Conservation (phyloP, 1,140 invertebrate species). For the Branchinecta lynchi region DNA sequence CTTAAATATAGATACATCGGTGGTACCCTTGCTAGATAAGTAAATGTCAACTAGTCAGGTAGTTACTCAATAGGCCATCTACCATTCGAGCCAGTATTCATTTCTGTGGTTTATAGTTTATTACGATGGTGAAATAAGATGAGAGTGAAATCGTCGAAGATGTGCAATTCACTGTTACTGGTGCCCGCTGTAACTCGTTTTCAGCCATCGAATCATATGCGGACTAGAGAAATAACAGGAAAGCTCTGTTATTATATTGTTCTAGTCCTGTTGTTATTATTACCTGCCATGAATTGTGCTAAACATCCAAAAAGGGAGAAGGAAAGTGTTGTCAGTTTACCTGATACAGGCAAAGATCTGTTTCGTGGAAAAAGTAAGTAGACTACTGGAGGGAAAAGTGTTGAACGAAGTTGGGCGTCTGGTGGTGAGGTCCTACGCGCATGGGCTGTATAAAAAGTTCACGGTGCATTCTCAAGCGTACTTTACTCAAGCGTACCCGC, state of each 20-base stretch:
- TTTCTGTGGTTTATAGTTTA: background rate
- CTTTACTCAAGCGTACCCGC: too few species aligned
- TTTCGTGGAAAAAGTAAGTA: slow-evolving; percentile 3
- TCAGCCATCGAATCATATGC: slow-evolving; percentile 4
- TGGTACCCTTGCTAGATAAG: background rate
- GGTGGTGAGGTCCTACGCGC: background rate
- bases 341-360: background rate
- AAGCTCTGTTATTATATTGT: background rate
- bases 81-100: background rate
- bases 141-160: background rate
- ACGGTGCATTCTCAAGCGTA: background rate
- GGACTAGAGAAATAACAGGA: background rate
- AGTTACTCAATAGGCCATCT: background rate
- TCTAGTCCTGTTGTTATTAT: background rate
- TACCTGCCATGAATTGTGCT: slow-evolving; percentile 5
- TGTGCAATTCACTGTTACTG: background rate
- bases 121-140: background rate
- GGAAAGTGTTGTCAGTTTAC: background rate
- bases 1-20: background rate
- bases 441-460: background rate
- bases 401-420: too few species aligned
- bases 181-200: background rate
- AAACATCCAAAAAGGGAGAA: background rate
- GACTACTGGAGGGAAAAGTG: too few species aligned
- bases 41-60: background rate